Evolutionary conservation across 2,113 vertebrate genomes (phyloP), one percentile per base, ranked within the genome.

Genomic region (Anoplopoma fimbria): DNA sequence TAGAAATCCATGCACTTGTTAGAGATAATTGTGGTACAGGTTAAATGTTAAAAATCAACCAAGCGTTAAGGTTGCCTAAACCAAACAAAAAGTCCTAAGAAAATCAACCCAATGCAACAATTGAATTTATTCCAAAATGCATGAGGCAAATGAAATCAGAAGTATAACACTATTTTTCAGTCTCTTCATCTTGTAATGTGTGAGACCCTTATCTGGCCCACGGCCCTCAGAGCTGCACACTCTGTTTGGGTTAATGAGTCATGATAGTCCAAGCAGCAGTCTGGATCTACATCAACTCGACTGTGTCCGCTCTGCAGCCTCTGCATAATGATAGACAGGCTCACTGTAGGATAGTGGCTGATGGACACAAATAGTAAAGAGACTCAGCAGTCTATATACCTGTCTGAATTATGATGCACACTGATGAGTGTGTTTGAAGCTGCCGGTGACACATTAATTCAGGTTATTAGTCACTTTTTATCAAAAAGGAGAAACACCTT

Each of bases 221-320:
- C 21, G 58, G 61, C 79, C 77, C 40, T 81, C 65, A 49, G 67
- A 79, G 77, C 74, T 14, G 34, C 80, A 69, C 63, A 13, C 78
- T 77, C 75, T 42, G 60, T 75, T 49, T 76, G 69, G 85, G 68
- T 84, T 89, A 71, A 89, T 88, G 82, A 90, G 61, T 87, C 81
- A 82, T 83, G 75, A 86, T 81, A 58, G 81, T 75, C 77, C 40
- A 27, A 77, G 70, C 70, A 51, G 72, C 51, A 78, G 65, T 69
- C 25, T 75, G 71, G 65, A 69, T 85, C 58, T 47, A 36, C 76
- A 77, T 70, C 77, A 83, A 62, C 77, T 60, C 79, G 23, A 76
- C 74, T 67, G 40, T 49, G 36, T 77, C 63, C 34, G 6, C 60
- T 40, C 49, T 2, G 78, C 79, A 74, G 63, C 10, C 6, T 58